A percentile compares a stretch with the other conserved stretches of the same genome.
Conservation (phyloP, 1,140 invertebrate genomes). For the Drosophila truncata region DNA sequence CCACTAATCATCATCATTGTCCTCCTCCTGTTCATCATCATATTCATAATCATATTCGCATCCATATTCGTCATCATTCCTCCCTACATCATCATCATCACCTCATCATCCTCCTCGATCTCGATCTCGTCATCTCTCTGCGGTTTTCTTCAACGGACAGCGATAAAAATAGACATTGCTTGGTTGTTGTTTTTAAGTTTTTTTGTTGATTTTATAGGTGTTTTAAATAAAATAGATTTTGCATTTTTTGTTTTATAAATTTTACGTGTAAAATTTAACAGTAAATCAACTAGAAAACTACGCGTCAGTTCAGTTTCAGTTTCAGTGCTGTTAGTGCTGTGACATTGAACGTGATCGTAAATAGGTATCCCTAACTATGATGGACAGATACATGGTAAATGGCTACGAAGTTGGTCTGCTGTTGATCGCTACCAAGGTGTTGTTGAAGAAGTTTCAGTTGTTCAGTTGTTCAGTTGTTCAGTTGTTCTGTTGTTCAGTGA, state of each 20-base stretch:
- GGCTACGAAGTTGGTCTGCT: conserved; percentile 47
- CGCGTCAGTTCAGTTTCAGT: conserved; percentile 59
- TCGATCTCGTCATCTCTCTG: conserved; percentile 42
- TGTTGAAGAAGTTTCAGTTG: conserved; percentile 78
- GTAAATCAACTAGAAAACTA: conserved; percentile 84
- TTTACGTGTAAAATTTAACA: conserved; percentile 84
- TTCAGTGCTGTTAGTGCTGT: conserved; percentile 44
- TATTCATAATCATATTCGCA: conserved; percentile 19
- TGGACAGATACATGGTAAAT: conserved; percentile 64
- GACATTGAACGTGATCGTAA: conserved; percentile 68
- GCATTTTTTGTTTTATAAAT: conserved; percentile 74
- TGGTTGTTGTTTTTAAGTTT: conserved; percentile 55
- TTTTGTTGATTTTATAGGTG: conserved; percentile 66
- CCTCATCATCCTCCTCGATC: conserved; percentile 2
- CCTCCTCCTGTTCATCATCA: conserved; percentile 18
- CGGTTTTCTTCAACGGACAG: conserved; percentile 65
- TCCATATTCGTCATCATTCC: conserved; percentile 22
- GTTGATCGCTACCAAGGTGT: conserved; percentile 61
- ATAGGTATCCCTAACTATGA: conserved; percentile 66
- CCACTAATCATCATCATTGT: conserved; percentile 35
- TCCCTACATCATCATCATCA: conserved; percentile 32
- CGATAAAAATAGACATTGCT: conserved; percentile 70
- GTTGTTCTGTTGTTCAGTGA: conserved; percentile 17
- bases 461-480: conserved; percentile 41
- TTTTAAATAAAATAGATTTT: conserved; percentile 79